phyloP scores from a whole-genome alignment of 2,797 vertebrate species.

The Pangasius macronema region DNA sequence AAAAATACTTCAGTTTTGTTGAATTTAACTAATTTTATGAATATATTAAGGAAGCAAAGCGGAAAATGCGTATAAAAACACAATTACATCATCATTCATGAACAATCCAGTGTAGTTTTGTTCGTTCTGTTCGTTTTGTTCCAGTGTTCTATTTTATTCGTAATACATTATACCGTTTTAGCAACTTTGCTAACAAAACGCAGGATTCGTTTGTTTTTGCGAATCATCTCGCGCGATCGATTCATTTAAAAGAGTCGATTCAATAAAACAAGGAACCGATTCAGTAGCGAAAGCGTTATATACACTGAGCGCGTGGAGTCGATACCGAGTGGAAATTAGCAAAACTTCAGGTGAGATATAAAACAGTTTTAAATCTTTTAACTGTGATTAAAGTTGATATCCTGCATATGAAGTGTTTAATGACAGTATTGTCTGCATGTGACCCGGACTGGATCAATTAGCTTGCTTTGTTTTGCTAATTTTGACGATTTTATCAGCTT shows the following conservation, averaged over 20 bases:
- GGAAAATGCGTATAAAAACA: not conserved
- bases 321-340: not conserved
- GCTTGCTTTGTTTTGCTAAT: not conserved
- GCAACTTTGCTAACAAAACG: not conserved
- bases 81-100: not conserved
- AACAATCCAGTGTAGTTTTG: not conserved
- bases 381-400: not conserved
- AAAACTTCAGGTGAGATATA: not conserved
- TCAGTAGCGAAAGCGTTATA: not conserved
- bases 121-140: too few species aligned
- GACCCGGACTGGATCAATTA: not conserved
- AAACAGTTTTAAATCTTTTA: not conserved
- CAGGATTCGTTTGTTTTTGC: not conserved
- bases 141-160: not conserved
- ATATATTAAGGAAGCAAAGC: not conserved
- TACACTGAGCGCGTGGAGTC: not conserved
- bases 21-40: not conserved
- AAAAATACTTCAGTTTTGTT: not conserved
- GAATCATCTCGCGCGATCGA: not conserved
- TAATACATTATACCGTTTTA: not conserved
- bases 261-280: not conserved
- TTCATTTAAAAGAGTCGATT: not conserved
- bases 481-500: not conserved
- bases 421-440: not conserved
- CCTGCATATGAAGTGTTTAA: not conserved